A percentile compares a stretch with the other conserved stretches of the same genome.
Evolutionary conservation across 2,888 invertebrate genomes (phyloP).

Genomic region (Eucera pruinosa): DNA sequence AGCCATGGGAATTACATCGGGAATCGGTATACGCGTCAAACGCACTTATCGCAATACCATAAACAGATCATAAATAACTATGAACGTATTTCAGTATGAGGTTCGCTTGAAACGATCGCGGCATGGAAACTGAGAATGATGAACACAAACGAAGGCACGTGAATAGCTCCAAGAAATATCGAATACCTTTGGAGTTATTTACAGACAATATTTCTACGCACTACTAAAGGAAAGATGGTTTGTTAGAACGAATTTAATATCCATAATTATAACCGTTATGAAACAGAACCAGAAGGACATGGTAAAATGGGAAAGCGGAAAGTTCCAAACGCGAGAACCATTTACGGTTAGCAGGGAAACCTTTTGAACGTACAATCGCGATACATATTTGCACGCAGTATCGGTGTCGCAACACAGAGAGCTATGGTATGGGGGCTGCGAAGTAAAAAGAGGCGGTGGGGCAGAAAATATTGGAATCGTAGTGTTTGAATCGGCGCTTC

Average conservation of each 20-base stretch:
- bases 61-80: conserved; percentile 54
- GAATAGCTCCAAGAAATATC: conserved; percentile 28
- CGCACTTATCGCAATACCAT: conserved; percentile 46
- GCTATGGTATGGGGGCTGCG: neutral
- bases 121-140: conserved; percentile 35
- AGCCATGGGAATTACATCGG: conserved; percentile 10
- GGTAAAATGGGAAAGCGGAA: no score
- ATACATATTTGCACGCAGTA: conserved; percentile 3
- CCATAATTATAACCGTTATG: neutral
- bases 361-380: neutral
- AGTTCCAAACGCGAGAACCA: neutral
- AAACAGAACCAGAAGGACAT: neutral
- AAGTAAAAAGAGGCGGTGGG: conserved; percentile 1
- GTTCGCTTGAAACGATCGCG: conserved; percentile 19
- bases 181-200: conserved; percentile 4
- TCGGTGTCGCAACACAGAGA: neutral
- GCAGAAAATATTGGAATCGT: conserved; percentile 17
- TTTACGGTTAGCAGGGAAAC: conserved; percentile 12
- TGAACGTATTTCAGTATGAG: conserved; percentile 24
- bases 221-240: neutral
- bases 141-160: conserved; percentile 46
- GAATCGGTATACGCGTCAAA: conserved; percentile 38
- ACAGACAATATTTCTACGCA: neutral
- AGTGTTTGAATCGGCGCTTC: no score
- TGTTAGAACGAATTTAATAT: neutral